Conservation (phyloP, 2,888 invertebrate genomes). For the Tyria jacobaeae region DNA sequence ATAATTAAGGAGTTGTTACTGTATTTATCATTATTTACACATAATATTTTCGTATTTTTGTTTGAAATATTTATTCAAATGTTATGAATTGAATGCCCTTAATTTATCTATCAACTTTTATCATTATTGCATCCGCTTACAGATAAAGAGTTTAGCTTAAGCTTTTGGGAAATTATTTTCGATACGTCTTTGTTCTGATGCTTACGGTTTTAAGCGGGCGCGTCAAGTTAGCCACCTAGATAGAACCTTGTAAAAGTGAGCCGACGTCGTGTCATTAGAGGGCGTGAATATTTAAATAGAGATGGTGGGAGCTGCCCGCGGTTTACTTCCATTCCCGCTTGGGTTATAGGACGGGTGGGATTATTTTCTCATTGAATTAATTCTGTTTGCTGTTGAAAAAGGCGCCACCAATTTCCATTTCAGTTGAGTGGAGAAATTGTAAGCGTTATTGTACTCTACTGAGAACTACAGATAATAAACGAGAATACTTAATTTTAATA, state of each 20-base stretch:
- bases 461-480: slow-evolving; percentile 18
- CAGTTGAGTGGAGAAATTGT: slow-evolving; percentile 52
- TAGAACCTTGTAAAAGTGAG: slow-evolving; percentile 71
- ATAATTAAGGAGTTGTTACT: no score
- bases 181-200: slow-evolving; percentile 41
- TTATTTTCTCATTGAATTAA: slow-evolving; percentile 79
- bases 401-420: slow-evolving; percentile 58
- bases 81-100: background rate
- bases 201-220: slow-evolving; percentile 48
- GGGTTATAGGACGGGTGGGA: slow-evolving; percentile 73
- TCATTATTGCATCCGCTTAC: slow-evolving; percentile 13
- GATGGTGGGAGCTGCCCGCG: slow-evolving; percentile 71
- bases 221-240: slow-evolving; percentile 59
- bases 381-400: slow-evolving; percentile 74
- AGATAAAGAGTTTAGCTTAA: slow-evolving; percentile 26
- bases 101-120: slow-evolving; percentile 8
- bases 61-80: slow-evolving; percentile 4
- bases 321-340: slow-evolving; percentile 67
- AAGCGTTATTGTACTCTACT: slow-evolving; percentile 29
- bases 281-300: slow-evolving; percentile 82
- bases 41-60: background rate
- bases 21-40: no score
- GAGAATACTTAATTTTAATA: slow-evolving; percentile 14
- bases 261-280: slow-evolving; percentile 80
- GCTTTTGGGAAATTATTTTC: slow-evolving; percentile 43